These are phyloP conservation scores for Dichetophora obliterata DNA, from an alignment of 2,888 invertebrate species.

Conservation along the genomic window DNA sequence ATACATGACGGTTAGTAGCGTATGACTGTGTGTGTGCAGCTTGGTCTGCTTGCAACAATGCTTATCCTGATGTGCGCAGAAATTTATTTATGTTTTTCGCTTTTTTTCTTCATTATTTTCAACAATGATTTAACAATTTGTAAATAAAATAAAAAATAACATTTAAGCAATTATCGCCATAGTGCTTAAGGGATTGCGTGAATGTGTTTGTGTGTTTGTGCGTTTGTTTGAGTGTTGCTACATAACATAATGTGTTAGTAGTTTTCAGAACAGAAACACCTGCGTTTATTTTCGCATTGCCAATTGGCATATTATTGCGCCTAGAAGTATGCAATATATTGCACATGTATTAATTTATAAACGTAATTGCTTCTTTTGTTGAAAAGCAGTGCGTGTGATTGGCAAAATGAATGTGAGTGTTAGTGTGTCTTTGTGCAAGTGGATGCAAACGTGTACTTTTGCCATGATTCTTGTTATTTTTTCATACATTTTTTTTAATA, in stretches of 20 bases:
- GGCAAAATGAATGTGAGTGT: no score
- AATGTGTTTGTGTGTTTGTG: constrained; percentile 8
- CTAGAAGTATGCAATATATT: background rate
- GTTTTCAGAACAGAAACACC: background rate
- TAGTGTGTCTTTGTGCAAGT: background rate
- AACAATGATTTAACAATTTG: constrained; percentile 27
- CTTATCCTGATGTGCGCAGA: background rate
- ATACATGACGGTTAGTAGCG: background rate
- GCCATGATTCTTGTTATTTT: no score
- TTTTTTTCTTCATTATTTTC: background rate
- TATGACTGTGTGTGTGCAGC: background rate
- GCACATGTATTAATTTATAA: background rate
- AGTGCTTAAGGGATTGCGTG: constrained; percentile 16
- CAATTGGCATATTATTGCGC: background rate
- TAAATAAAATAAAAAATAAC: constrained; percentile 29
- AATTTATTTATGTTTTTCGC: background rate
- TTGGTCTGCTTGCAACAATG: background rate
- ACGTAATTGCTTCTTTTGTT: background rate
- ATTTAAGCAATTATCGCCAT: constrained; percentile 36
- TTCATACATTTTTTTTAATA: no score
- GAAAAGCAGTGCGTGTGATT: no score
- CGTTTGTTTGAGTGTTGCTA: constrained; percentile 16
- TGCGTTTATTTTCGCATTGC: background rate
- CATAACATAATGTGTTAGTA: background rate
- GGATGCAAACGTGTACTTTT: background rate